A percentile compares a stretch with the other conserved stretches of the same genome.
phyloP scores from a whole-genome alignment of 2,113 vertebrate genomes.

The Tiliqua scincoides region DNA sequence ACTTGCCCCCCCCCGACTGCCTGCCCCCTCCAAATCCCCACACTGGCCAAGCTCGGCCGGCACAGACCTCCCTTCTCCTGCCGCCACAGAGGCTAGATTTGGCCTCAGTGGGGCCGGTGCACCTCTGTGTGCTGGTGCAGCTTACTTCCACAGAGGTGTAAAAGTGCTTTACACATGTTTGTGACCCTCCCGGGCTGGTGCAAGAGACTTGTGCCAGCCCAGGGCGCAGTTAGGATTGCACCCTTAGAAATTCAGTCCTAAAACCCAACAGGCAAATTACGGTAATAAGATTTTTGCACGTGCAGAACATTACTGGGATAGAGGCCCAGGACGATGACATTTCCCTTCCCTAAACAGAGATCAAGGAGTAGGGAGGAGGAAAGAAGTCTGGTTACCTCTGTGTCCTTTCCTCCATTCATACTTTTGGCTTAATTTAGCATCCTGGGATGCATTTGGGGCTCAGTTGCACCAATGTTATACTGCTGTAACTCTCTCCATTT shows the following conservation, averaged over 20 bases:
- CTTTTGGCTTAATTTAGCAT: constrained; percentile 20
- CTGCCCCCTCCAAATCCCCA: too few relatives aligned
- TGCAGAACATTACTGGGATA: background rate
- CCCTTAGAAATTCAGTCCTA: background rate
- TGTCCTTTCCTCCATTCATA: constrained; percentile 9
- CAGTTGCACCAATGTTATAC: background rate
- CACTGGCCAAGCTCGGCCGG: too few relatives aligned
- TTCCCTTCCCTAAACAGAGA: background rate
- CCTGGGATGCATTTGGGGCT: background rate
- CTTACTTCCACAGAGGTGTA: too few relatives aligned
- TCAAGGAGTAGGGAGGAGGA: background rate
- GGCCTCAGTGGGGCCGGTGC: too few relatives aligned
- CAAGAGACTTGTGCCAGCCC: too few relatives aligned
- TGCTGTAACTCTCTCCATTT: background rate
- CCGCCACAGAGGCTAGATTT: too few relatives aligned
- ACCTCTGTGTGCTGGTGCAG: too few relatives aligned
- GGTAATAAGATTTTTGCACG: background rate
- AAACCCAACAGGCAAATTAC: background rate
- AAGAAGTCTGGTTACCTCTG: background rate
- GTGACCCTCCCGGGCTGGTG: too few relatives aligned
- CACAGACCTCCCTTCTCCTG: too few relatives aligned
- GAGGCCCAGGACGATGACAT: background rate
- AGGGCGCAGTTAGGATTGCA: too few relatives aligned
- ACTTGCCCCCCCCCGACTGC: too few relatives aligned
- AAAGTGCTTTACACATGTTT: too few relatives aligned